phyloP scores from a whole-genome alignment of 2,113 vertebrate genomes.

The Charina bottae region DNA sequence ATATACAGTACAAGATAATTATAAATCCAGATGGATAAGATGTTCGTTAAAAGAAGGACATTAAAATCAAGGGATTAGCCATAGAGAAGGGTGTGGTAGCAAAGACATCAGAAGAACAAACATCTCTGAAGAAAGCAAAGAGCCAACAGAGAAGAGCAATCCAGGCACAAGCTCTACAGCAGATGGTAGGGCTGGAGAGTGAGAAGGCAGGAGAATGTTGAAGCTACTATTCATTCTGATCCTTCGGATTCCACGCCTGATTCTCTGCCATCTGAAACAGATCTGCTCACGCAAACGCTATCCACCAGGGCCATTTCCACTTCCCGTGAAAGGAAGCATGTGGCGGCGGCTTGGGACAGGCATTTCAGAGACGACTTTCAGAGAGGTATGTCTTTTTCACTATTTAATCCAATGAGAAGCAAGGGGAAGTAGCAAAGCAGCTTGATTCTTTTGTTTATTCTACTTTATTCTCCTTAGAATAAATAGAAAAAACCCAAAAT shows the following conservation, averaged over 20 bases:
- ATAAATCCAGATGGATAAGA: no score
- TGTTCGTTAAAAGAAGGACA: no score
- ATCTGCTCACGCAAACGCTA: neutral
- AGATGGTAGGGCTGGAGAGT: neutral
- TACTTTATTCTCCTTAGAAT: no score
- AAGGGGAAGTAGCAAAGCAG: neutral
- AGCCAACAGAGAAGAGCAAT: neutral
- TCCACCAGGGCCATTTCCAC: neutral
- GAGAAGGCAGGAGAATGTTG: neutral
- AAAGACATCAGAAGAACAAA: neutral
- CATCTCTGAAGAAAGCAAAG: neutral
- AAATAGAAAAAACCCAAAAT: no score
- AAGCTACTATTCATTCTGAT: neutral
- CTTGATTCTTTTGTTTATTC: neutral
- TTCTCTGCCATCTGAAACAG: neutral
- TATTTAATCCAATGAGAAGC: neutral
- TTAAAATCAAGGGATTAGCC: no score
- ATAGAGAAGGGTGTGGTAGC: neutral
- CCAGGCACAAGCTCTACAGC: neutral
- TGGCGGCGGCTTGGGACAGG: neutral
- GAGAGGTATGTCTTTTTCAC: neutral
- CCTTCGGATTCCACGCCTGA: neutral
- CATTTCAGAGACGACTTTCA: neutral
- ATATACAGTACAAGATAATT: no score
- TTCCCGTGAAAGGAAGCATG: neutral